phyloP scores from a whole-genome alignment of 2,113 vertebrate genomes.

The Dipodomys ordii region DNA sequence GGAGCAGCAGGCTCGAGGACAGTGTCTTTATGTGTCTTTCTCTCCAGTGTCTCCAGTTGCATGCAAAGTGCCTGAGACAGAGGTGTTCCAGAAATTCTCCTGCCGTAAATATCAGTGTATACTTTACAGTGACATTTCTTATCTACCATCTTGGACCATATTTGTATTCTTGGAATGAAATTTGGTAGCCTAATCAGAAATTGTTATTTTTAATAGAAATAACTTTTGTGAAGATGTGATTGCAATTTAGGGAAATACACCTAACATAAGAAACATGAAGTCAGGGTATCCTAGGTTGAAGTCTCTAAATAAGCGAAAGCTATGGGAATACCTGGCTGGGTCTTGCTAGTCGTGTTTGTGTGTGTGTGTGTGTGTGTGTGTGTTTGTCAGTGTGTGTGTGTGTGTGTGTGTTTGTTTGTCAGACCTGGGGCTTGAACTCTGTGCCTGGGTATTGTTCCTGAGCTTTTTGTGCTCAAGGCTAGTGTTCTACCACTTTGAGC shows the following conservation, averaged over 20 bases:
- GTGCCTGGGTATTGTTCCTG: no score
- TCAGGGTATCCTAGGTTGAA: neutral
- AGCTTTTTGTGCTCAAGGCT: no score
- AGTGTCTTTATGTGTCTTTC: neutral
- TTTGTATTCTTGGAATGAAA: slow-evolving; percentile 45
- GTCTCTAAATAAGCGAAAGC: neutral
- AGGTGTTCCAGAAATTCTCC: neutral
- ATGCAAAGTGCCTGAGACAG: no score
- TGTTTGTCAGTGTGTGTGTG: neutral
- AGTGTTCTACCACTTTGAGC: no score
- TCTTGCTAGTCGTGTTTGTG: neutral
- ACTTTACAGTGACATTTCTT: neutral
- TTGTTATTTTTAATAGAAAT: slow-evolving; percentile 15
- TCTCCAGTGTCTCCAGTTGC: neutral
- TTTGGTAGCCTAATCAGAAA: slow-evolving; percentile 28
- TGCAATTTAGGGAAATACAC: slow-evolving; percentile 1
- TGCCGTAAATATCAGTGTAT: neutral
- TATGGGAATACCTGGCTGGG: neutral
- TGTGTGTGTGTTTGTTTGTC: no score
- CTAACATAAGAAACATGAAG: slow-evolving; percentile 3
- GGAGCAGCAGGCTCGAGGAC: neutral
- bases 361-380: no score
- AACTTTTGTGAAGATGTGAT: neutral
- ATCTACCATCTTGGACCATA: neutral
- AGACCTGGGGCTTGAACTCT: no score